Evolutionary conservation across 1,140 invertebrate species (phyloP).

Genomic region (Sycobia sp.): DNA sequence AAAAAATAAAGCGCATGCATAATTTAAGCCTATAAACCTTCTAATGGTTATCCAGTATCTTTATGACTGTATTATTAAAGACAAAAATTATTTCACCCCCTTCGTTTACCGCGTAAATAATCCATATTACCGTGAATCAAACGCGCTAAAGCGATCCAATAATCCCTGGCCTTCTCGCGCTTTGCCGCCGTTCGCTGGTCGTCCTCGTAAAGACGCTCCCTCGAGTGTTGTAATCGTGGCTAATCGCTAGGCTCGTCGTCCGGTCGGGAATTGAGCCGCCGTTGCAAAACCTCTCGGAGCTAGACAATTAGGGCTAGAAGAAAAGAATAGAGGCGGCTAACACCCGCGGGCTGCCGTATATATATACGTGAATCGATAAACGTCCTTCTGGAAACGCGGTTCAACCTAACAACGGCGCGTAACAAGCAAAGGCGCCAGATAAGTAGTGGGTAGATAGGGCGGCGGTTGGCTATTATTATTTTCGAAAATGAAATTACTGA

Average conservation of each 20-base stretch:
- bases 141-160: too few relatives aligned
- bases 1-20: too few relatives aligned
- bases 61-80: too few relatives aligned
- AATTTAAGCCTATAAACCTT: too few relatives aligned
- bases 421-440: slow-evolving; percentile 48
- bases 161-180: too few relatives aligned
- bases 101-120: too few relatives aligned
- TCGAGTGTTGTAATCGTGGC: slow-evolving; percentile 22
- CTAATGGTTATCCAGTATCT: too few relatives aligned
- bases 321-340: background rate
- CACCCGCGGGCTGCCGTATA: background rate
- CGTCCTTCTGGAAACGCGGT: slow-evolving; percentile 16
- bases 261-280: slow-evolving; percentile 33
- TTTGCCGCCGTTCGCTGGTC: too few relatives aligned
- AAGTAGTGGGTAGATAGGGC: slow-evolving; percentile 43
- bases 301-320: background rate
- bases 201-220: background rate
- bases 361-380: background rate
- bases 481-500: slow-evolving; percentile 30
- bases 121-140: too few relatives aligned
- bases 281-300: background rate
- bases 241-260: slow-evolving; percentile 42
- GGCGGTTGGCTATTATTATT: slow-evolving; percentile 23
- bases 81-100: too few relatives aligned
- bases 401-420: slow-evolving; percentile 25